Evolutionary conservation across 2,113 vertebrate species (phyloP), one percentile per base, ranked within the genome.

Genomic region (Conger conger): DNA sequence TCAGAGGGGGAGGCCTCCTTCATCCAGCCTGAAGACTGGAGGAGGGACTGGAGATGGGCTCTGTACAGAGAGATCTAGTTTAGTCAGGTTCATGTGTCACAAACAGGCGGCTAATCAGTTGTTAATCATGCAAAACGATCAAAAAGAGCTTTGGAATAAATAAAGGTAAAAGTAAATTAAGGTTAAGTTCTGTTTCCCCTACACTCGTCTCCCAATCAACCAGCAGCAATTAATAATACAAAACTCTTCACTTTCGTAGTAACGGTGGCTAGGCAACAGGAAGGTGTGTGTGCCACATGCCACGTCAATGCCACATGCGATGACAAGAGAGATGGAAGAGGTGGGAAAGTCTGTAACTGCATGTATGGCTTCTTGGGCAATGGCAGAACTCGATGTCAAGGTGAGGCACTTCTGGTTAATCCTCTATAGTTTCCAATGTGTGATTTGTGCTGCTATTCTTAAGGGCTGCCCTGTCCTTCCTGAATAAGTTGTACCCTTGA

Each of bases 341-440:
- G 93, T 89, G 94, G 95, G 73, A 96, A 96, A 82, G 91, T 96
- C 80, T 99, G 98, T 73, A 96, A 96, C 88, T 99, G 98, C 93
- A 97, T 97, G 88, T 98, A 97, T 1, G 98, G 98, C 81, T 98
- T 98, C 90, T 93, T 96, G 77, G 98, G 98, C 86, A 99, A 99
- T 5, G 98, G 98, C 80, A 96, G 94, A 87, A 97, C 93, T 0
- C 90, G 93, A 20, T 99, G 98, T 90, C 88, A 95, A 90, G 98
- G 98, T 99, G 89, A 87, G 95, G 89, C 54, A 17, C 78, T 38
- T 79, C 76, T 20, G 27, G 20, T 23, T 76, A 45, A 40, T 6
- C 20, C n/a, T 53, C 16, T 35, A 7, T 40, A 4, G 18, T 36
- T 30, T 60, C 30, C 50, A 45, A 23, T 84, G 35, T 57, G 42